Conservation (phyloP, 2,888 invertebrate species). For the Polydrusus tereticollis region DNA sequence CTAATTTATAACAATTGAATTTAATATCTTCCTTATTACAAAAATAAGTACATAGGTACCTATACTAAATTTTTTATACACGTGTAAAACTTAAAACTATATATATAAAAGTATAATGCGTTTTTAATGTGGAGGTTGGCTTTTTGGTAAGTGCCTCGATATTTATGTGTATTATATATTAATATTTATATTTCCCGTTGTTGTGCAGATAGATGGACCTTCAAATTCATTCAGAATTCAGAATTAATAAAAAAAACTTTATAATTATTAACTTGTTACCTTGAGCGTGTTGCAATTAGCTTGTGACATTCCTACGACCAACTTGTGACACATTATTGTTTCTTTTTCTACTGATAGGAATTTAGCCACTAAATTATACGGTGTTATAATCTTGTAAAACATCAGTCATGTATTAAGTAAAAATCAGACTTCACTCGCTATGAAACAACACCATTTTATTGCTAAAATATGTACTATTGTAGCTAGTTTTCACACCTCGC, state of each 20-base stretch:
- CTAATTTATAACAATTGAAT: no score
- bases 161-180: background rate
- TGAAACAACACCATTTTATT: no score
- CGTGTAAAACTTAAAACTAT: background rate
- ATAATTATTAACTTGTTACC: slow-evolving; percentile 3
- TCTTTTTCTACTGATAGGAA: background rate
- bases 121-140: background rate
- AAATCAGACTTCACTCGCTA: no score
- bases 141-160: background rate
- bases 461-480: no score
- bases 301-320: slow-evolving; percentile 14
- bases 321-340: slow-evolving; percentile 7
- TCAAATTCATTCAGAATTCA: slow-evolving; percentile 3
- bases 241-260: background rate
- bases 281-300: slow-evolving; percentile 7
- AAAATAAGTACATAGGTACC: background rate
- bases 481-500: no score
- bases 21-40: no score
- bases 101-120: background rate
- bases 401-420: background rate
- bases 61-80: background rate
- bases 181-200: background rate
- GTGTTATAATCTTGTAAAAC: slow-evolving; percentile 1
- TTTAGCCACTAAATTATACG: background rate
- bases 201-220: slow-evolving; percentile 1